A percentile compares a stretch with the other conserved stretches of the same genome.
phyloP scores from a whole-genome alignment of 2,797 vertebrate species.

The Lacerta viridis region DNA sequence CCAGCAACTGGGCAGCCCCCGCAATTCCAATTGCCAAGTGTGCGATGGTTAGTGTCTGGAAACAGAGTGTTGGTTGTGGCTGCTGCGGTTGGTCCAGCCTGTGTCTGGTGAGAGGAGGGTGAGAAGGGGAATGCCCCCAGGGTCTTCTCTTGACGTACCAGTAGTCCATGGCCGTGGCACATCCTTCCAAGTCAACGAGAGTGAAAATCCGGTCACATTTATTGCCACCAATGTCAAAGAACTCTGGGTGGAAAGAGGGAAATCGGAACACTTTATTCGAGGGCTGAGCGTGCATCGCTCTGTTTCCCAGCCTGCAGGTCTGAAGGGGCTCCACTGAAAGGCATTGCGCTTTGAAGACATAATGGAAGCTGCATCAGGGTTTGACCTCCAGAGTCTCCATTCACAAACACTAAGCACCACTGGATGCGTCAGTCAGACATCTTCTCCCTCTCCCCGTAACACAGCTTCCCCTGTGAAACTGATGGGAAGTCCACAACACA shows the following conservation, averaged over 20 bases:
- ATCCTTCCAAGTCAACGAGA: conserved; percentile 65
- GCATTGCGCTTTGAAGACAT: neutral
- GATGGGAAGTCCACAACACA: too few relatives aligned
- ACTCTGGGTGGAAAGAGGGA: conserved; percentile 60
- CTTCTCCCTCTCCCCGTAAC: neutral
- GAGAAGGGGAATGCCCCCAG: rapidly evolving
- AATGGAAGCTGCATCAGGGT: neutral
- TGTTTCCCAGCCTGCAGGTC: neutral
- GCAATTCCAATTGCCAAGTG: too few relatives aligned
- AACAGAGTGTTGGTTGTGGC: too few relatives aligned
- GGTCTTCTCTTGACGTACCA: conserved; percentile 54
- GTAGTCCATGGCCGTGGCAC: conserved; percentile 72
- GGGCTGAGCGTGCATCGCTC: neutral
- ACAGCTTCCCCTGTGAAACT: neutral
- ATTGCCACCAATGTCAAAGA: conserved; percentile 70
- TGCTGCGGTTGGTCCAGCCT: too few relatives aligned
- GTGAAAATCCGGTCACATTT: conserved; percentile 67
- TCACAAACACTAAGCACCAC: neutral
- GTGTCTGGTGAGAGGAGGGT: too few relatives aligned
- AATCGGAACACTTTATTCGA: neutral
- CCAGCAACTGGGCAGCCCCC: too few relatives aligned
- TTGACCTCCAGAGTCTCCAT: neutral
- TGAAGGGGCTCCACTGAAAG: neutral
- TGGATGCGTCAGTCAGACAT: neutral
- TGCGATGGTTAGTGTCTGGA: too few relatives aligned